Evolutionary conservation across 2,113 vertebrate species (phyloP), one percentile per base, ranked within the genome.

Genomic region (Tympanuchus pallidicinctus): DNA sequence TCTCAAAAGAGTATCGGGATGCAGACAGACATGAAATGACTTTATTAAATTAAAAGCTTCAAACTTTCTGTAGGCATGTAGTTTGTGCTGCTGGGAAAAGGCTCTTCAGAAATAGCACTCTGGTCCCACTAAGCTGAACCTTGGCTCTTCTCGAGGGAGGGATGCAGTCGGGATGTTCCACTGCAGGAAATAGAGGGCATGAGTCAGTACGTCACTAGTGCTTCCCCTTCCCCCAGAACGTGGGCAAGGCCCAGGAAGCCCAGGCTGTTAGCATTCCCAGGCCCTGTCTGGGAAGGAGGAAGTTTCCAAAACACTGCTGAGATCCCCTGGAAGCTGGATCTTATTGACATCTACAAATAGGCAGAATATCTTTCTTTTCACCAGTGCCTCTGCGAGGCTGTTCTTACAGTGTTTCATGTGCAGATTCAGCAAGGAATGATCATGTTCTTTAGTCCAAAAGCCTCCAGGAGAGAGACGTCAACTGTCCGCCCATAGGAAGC

Each of bases 21-120:
- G 59, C 36, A 59, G 65, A 61, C 79, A 92, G 77, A 91, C 88
- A 85, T 60, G 6, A 76, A 93, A 92, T 73, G 85, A 77, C 86
- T 78, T 79, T 43, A 47, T 85, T 89, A 93, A 83, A 78, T 90
- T 79, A 28, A 80, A 75, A 87, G 60, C 6, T 3, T 87, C 71
- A 56, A 67, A 61, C 19, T 87, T 87, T 76, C 81, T 85, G 63
- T 87, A 90, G 88, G 86, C 64, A 38, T 19, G 25, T 69, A 25
- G 52, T 50, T 63, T 79, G 38, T 81, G 45, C 65, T 67, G 25
- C 9, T 69, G 77, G 24, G 66, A 72, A 78, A 11, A 60, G 83
- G 52, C 27, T 79, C 83, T 77, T 74, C 79, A 67, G 88, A 73
- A 86, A 66, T 11, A 81, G 36, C 56, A 30, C n/a, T 28, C 16